Evolutionary conservation across 53 echinoderm and acorn worm species (phyloP).

Genomic region (Paelopatides confundens): DNA sequence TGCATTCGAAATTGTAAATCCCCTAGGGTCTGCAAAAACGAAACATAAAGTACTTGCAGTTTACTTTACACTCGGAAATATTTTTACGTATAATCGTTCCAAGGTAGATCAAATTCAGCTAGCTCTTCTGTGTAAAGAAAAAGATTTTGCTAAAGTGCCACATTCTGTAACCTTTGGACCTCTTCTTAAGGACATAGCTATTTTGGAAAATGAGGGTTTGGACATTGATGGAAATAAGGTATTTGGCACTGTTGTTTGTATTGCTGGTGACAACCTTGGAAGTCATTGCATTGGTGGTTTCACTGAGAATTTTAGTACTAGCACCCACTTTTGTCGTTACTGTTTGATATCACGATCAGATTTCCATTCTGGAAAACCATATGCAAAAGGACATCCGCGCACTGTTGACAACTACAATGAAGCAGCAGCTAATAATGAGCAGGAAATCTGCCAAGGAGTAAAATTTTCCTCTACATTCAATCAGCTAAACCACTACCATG

Average conservation of each 20-base stretch:
- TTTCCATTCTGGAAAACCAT: neutral
- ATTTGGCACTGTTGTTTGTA: neutral
- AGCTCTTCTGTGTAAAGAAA: constrained; percentile 52
- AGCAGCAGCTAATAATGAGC: neutral
- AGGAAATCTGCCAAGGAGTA: neutral
- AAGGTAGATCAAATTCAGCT: constrained; percentile 60
- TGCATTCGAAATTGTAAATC: constrained; percentile 71
- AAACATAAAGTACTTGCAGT: constrained; percentile 60
- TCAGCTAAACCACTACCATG: neutral
- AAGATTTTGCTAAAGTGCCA: neutral
- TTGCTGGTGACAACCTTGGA: neutral
- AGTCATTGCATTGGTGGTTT: neutral
- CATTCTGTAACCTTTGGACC: neutral
- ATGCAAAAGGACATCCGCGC: neutral
- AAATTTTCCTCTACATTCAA: constrained; percentile 16
- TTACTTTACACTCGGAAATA: constrained; percentile 60
- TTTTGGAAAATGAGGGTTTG: neutral
- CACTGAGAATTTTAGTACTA: neutral
- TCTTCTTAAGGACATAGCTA: neutral
- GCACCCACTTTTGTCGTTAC: neutral
- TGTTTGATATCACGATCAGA: neutral
- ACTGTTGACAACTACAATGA: neutral
- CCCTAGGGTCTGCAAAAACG: constrained; percentile 54
- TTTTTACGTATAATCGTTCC: constrained; percentile 51
- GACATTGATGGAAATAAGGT: neutral